phyloP scores from a whole-genome alignment of 2,797 vertebrate species.

The Rhinoraja longicauda region DNA sequence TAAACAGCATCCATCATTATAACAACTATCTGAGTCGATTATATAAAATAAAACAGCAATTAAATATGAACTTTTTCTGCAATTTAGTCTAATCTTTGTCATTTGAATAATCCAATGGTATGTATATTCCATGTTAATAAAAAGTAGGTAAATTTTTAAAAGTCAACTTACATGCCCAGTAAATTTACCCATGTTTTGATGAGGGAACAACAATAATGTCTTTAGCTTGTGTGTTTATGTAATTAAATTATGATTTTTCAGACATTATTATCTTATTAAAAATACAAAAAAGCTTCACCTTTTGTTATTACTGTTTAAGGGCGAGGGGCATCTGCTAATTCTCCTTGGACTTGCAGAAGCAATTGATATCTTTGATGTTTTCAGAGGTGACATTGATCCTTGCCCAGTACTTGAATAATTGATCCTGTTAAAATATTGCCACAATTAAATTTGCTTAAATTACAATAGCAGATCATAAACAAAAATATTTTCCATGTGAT shows the following conservation, averaged over 20 bases:
- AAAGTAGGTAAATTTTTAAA: neutral
- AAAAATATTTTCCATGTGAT: neutral
- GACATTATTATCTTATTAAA: neutral
- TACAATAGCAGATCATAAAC: neutral
- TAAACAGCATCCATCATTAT: neutral
- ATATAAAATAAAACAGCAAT: neutral
- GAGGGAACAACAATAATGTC: neutral
- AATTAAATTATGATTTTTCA: neutral
- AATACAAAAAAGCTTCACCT: conserved; percentile 59
- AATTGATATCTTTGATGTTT: conserved; percentile 68
- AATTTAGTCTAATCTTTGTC: neutral
- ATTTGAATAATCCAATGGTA: neutral
- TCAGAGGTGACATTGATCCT: conserved; percentile 64
- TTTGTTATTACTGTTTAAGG: conserved; percentile 64
- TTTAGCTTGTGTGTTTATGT: neutral
- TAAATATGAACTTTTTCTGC: neutral
- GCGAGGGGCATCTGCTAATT: conserved; percentile 60
- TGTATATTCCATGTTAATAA: neutral
- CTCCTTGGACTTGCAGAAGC: conserved; percentile 71
- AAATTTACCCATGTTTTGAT: neutral
- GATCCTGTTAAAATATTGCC: conserved; percentile 54
- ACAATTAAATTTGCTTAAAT: neutral
- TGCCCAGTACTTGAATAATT: conserved; percentile 56
- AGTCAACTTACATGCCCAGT: neutral
- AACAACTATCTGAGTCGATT: neutral